A percentile compares a stretch with the other conserved stretches of the same genome.
Conservation (phyloP, 1,140 invertebrate species). For the Bombus turneri region DNA sequence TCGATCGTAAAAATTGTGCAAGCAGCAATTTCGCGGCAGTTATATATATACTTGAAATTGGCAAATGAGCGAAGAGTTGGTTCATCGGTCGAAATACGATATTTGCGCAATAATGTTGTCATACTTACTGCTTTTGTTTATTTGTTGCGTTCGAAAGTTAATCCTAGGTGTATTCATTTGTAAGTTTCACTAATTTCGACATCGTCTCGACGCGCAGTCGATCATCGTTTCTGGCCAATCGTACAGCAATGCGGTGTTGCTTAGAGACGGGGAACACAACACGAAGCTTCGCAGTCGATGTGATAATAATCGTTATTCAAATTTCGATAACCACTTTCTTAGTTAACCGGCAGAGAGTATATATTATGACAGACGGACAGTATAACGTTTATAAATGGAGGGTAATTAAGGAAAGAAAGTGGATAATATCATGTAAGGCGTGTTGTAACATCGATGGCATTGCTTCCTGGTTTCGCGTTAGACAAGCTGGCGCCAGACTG, state of each 20-base stretch:
- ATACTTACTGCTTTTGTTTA: not conserved
- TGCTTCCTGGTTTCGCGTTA: slow-evolving; percentile 27
- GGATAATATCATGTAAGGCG: not conserved
- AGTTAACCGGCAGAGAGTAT: not conserved
- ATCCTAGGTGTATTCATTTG: not conserved
- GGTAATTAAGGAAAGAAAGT: not conserved
- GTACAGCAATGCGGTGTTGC: slow-evolving; percentile 65
- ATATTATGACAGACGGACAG: not conserved
- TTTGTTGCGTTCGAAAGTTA: slow-evolving; percentile 4
- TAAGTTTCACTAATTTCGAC: slow-evolving; percentile 19
- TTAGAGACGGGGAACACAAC: slow-evolving; percentile 61
- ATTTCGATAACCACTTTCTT: not conserved
- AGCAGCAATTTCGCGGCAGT: not conserved
- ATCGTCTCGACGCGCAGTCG: slow-evolving; percentile 36
- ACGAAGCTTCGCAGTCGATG: slow-evolving; percentile 27
- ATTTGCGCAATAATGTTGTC: not conserved
- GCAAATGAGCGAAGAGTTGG: not conserved
- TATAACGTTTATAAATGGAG: not conserved
- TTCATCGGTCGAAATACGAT: not conserved
- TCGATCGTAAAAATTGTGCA: not conserved
- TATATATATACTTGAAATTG: not conserved
- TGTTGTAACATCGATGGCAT: not conserved
- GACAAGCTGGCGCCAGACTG: slow-evolving; percentile 67
- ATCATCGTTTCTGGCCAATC: slow-evolving; percentile 50
- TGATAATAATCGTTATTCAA: slow-evolving; percentile 8